These are phyloP conservation scores for Melangyna quadrimaculata DNA, from an alignment of 2,888 invertebrate genomes.

Conservation along the genomic window DNA sequence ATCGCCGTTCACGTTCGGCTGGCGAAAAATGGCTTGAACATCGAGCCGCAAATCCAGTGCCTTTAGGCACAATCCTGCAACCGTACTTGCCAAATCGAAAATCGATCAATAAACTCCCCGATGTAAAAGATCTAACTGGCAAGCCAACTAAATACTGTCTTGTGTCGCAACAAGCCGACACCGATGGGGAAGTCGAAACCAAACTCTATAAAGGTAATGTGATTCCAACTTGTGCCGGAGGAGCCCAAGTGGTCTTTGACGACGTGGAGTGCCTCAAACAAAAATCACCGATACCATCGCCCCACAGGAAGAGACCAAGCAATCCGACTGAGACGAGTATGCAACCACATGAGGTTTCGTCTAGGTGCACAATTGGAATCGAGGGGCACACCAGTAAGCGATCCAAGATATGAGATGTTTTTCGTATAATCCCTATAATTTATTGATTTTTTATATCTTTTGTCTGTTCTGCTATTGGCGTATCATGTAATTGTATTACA, in stretches of 20 bases:
- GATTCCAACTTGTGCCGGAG: conserved; percentile 95
- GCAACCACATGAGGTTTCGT: conserved; percentile 76
- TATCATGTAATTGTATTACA: conserved; percentile 55
- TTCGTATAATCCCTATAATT: conserved; percentile 34
- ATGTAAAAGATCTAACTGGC: conserved; percentile 88
- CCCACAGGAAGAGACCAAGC: conserved; percentile 80
- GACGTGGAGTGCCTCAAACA: conserved; percentile 95
- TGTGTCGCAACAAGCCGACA: conserved; percentile 94
- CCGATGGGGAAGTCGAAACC: conserved; percentile 95
- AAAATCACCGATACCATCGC: conserved; percentile 86
- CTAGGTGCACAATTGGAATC: conserved; percentile 80
- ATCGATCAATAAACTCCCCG: conserved; percentile 91
- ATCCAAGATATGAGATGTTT: conserved; percentile 76
- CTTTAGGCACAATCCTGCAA: conserved; percentile 94
- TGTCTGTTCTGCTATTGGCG: conserved; percentile 27
- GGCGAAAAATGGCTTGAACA: conserved; percentile 94
- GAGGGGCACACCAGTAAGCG: conserved; percentile 80
- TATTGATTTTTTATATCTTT: conserved; percentile 35
- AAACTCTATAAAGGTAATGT: conserved; percentile 97
- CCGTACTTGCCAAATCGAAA: conserved; percentile 91
- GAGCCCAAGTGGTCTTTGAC: conserved; percentile 96
- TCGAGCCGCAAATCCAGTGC: conserved; percentile 89
- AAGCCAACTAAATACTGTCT: conserved; percentile 94
- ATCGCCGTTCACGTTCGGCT: conserved; percentile 91
- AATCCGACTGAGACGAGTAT: conserved; percentile 75